These are phyloP conservation scores for Spondyliosoma cantharus DNA, from an alignment of 2,797 vertebrate species.

Conservation along the genomic window DNA sequence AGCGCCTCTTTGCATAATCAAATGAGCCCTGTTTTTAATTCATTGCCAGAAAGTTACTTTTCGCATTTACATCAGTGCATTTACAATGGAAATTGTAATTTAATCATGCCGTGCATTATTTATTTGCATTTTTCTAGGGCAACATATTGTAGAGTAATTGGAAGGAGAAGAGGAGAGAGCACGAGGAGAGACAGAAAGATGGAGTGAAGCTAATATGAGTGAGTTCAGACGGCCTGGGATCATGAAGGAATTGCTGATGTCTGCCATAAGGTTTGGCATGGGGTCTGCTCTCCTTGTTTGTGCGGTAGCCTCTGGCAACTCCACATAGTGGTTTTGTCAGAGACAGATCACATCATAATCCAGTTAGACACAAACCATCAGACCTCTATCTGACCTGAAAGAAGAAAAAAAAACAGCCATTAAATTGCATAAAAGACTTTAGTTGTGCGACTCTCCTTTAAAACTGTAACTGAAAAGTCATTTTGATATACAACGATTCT, in stretches of 20 bases:
- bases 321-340: slow-evolving; percentile 51
- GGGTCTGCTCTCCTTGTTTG: slow-evolving; percentile 55
- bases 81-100: slow-evolving; percentile 76
- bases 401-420: slow-evolving; percentile 16
- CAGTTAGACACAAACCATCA: slow-evolving; percentile 59
- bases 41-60: slow-evolving; percentile 66
- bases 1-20: slow-evolving; percentile 61
- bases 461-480: neutral
- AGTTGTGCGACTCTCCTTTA: neutral
- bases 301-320: slow-evolving; percentile 59
- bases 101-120: slow-evolving; percentile 73
- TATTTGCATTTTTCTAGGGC: slow-evolving; percentile 72
- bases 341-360: slow-evolving; percentile 73
- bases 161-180: slow-evolving; percentile 38
- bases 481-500: neutral
- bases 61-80: slow-evolving; percentile 65
- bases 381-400: slow-evolving; percentile 57
- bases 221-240: slow-evolving; percentile 46
- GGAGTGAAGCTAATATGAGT: slow-evolving; percentile 35
- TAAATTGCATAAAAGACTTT: slow-evolving; percentile 17
- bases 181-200: slow-evolving; percentile 35
- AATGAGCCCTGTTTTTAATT: slow-evolving; percentile 56
- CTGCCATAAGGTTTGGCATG: slow-evolving; percentile 54
- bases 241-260: slow-evolving; percentile 48
- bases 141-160: slow-evolving; percentile 59